These are phyloP conservation scores for Apamea monoglypha DNA, from an alignment of 2,888 invertebrate genomes.

Conservation along the genomic window DNA sequence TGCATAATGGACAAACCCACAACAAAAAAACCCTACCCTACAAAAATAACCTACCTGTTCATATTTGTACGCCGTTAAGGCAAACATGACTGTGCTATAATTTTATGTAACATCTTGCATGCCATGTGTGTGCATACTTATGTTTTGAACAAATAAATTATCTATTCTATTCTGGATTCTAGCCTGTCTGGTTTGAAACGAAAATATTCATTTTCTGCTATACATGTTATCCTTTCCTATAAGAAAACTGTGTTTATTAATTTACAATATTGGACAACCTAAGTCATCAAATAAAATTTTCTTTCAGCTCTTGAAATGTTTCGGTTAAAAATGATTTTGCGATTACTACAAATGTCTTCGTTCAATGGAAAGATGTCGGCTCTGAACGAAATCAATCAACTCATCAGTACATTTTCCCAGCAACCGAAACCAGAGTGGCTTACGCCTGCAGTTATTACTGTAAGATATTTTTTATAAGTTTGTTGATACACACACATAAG, in stretches of 20 bases:
- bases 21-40: too few relatives aligned
- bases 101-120: too few relatives aligned
- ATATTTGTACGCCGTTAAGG: too few relatives aligned
- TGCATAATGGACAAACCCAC: too few relatives aligned
- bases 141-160: too few relatives aligned
- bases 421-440: conserved; percentile 98
- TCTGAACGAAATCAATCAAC: conserved; percentile 99
- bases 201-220: background rate
- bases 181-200: background rate
- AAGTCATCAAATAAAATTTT: conserved; percentile 17
- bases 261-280: background rate
- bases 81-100: too few relatives aligned
- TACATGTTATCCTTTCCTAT: background rate
- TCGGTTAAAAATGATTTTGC: conserved; percentile 98
- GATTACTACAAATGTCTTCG: conserved; percentile 98
- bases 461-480: conserved; percentile 84
- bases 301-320: conserved; percentile 95
- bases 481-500: background rate
- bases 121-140: too few relatives aligned
- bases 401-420: conserved; percentile 97
- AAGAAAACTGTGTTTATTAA: background rate
- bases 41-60: too few relatives aligned
- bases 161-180: too few relatives aligned
- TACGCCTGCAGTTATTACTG: conserved; percentile 98
- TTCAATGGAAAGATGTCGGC: conserved; percentile 99